phyloP scores from a whole-genome alignment of 2,888 invertebrate genomes.

The Drosophila mettleri region DNA sequence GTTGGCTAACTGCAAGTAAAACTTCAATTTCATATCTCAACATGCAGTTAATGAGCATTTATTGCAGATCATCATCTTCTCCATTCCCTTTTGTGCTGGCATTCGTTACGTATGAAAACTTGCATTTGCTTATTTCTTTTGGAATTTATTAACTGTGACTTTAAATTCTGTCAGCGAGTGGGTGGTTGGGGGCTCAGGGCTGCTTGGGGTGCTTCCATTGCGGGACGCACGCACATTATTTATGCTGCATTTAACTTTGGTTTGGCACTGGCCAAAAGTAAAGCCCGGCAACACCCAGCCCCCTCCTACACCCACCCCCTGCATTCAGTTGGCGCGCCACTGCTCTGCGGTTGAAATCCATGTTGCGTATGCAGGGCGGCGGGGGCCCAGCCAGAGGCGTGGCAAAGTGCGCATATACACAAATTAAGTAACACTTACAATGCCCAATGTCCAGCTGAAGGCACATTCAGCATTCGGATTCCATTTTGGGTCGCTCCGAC shows the following conservation, averaged over 20 bases:
- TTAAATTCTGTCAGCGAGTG: background rate
- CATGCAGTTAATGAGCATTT: background rate
- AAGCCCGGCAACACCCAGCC: conserved; percentile 11
- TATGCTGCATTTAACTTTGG: conserved; percentile 81
- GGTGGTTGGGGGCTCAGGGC: no score
- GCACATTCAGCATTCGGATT: conserved; percentile 61
- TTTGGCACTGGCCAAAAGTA: conserved; percentile 57
- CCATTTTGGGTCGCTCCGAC: conserved; percentile 68
- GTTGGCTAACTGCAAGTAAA: background rate
- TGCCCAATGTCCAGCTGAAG: conserved; percentile 34
- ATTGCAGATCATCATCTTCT: background rate
- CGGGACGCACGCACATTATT: conserved; percentile 73
- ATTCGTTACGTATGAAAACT: background rate
- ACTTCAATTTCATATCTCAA: background rate
- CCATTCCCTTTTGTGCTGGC: background rate
- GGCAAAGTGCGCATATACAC: conserved; percentile 65
- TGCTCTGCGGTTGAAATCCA: conserved; percentile 71
- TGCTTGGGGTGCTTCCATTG: conserved; percentile 5
- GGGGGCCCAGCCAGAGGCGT: conserved; percentile 28
- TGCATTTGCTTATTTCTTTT: background rate
- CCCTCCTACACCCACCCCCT: background rate
- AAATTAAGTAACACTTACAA: conserved; percentile 80
- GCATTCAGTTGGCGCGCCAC: conserved; percentile 58
- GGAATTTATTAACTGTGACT: conserved; percentile 3
- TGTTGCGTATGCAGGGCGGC: conserved; percentile 35